Base-by-base conservation (phyloP, 2,888 invertebrate species). In the Gisinianus flammeolus region DNA sequence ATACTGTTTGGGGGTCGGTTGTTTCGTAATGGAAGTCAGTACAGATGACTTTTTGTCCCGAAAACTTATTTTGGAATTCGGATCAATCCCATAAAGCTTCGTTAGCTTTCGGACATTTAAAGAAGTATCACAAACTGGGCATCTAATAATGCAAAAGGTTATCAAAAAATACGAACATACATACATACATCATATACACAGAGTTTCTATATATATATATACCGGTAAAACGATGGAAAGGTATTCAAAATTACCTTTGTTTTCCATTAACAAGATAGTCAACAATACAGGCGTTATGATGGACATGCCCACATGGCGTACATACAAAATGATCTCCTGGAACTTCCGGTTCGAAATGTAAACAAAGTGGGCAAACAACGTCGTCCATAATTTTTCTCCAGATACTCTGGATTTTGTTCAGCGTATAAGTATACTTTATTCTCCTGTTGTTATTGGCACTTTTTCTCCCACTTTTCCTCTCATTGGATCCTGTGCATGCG, bases 301-400 rank as follows among this genome's bases (percentile, higher is more conserved):
- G 83, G 66, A 82, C 76, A 66, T 84, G 84, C 2, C 84, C 84
- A 72, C 84, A 84, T 24, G 78, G 78, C 0, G 83, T 79, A 2
- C n/a, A n/a, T 0, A 81, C 82, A 69, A 84, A 84, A 73, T 83
- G 81, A 58, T 84, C 84, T 24, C 82, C 84, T 71, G 79, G 79
- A 44, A 82, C 79, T 72, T 84, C 84, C 35, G 84, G 81, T 68
- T 83, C 81, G 66, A 81, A 84, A 69, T 83, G 82, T 1, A 84
- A 77, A 33, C 84, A 84, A 24, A 84, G 66, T 0, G 83, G 83
- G 56, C 83, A 80, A 54, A 79, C 75, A n/a, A 75, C 68, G 22
- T 77, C 77, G 31, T 78, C 78, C 78, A 70, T 77, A n/a, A 52
- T 24, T 62, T 62, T 62, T n/a, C 26, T 62, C 62, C 62, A 44